Evolutionary conservation across 2,888 invertebrate species (phyloP), one percentile per base, ranked within the genome.

Genomic region (Cordylochernes scorpioides): DNA sequence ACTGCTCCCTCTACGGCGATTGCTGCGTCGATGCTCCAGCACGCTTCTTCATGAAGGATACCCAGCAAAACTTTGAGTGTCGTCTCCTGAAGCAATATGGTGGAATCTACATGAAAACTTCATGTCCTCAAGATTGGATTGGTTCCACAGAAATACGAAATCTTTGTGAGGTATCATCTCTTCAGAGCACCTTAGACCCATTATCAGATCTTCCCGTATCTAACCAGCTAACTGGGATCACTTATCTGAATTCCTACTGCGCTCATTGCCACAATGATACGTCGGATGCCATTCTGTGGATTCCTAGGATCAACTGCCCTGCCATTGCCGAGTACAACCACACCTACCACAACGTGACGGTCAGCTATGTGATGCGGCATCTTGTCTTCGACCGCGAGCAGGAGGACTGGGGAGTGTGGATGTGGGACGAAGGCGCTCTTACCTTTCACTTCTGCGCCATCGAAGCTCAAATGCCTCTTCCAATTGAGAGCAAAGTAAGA

Each of bases 1-100:
- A 45, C 17, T 59, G 59, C 41, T 44, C 46, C 12, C 43, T 45
- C 8, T 58, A 53, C 35, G 57, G 56, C 15, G 58, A 58, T 44
- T 58, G 58, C 38, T 58, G 58, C 34, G 44, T 51, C 15, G 55
- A 58, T 39, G 53, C 55, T 1, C 44, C 46, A 30, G 14, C 18
- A 2, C n/a, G 27, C 9, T 26, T 10, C 4, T 15, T 28, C 9
- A 17, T 30, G 12, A 43, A 44, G 14, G 15, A 10, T 2, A 4
- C 24, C 10, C 12, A 24, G n/a, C 19, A 15, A n/a, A 16, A 24
- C 17, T 53, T 52, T 43, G 39, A 45, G 9, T 58, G 58, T 41
- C 47, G 51, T 12, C 43, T 46, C 3, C 36, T 55, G 25, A 36
- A 46, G 10, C 51, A 53, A 29, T 53, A 48, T 34, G 49, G 51